A percentile compares a stretch with the other conserved stretches of the same genome.
Evolutionary conservation across 2,113 vertebrate species (phyloP).

Genomic region (Lepus timidus): DNA sequence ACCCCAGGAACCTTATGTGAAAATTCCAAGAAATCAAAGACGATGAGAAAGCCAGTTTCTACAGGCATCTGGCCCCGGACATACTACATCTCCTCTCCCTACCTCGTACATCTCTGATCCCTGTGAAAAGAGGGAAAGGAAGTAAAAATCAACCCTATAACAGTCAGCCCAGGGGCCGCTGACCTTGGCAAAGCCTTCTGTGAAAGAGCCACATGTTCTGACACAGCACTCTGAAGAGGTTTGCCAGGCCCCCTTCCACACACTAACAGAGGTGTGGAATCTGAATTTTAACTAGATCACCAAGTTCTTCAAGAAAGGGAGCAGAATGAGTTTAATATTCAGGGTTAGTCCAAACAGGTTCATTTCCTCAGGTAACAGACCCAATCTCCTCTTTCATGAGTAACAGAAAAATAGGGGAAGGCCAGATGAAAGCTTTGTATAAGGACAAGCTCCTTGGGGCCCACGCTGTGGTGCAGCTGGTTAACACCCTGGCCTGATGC

Average conservation of each 20-base stretch:
- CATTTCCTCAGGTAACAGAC: not conserved
- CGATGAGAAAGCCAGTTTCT: not conserved
- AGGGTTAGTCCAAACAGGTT: not conserved
- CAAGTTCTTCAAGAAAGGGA: not conserved
- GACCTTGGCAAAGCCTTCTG: not conserved
- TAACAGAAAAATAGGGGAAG: not conserved
- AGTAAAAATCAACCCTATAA: not conserved
- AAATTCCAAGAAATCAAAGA: not conserved
- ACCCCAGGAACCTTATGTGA: not conserved
- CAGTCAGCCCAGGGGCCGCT: not conserved
- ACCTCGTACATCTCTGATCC: not conserved
- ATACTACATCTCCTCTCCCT: not conserved
- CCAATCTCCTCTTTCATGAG: conserved; percentile 8
- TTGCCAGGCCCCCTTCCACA: not conserved
- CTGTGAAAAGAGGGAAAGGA: not conserved
- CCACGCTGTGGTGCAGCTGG: too few species aligned
- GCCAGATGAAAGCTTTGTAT: not conserved
- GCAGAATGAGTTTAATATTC: not conserved
- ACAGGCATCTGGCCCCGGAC: not conserved
- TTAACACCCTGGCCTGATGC: too few species aligned
- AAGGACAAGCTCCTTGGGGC: too few species aligned
- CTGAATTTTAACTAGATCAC: not conserved
- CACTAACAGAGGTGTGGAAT: not conserved
- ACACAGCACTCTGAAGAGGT: not conserved
- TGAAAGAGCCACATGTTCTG: not conserved